Percentiles rank a stretch among this genome's conserved stretches.
These are phyloP conservation scores for Amphiura filiformis DNA, from an alignment of 35 echinoderm and acorn worm species.

Conservation along the genomic window DNA sequence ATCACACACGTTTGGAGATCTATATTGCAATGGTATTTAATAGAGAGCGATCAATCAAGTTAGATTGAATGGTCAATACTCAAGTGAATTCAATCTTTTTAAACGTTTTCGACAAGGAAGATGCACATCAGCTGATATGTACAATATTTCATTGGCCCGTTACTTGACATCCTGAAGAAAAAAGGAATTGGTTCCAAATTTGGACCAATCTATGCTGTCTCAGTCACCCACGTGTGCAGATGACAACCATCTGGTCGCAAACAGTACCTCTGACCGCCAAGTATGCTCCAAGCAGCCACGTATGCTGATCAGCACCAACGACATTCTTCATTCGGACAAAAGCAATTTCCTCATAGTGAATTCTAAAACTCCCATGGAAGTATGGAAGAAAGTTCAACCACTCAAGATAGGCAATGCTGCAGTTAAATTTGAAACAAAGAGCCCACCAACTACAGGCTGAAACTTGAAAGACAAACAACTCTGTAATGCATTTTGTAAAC, in stretches of 20 bases:
- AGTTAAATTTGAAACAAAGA: neutral
- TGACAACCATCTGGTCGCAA: neutral
- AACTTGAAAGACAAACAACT: neutral
- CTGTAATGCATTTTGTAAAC: too few species aligned
- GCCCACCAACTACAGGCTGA: neutral
- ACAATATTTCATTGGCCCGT: neutral
- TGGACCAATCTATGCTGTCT: neutral
- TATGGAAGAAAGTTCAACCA: neutral
- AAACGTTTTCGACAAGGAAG: neutral
- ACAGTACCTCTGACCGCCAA: neutral
- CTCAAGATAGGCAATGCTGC: neutral
- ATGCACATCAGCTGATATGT: conserved; percentile 6
- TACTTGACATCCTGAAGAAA: neutral
- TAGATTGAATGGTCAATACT: neutral
- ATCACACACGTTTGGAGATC: neutral
- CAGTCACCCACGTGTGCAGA: neutral
- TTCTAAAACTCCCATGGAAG: neutral
- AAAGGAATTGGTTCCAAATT: neutral
- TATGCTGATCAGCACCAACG: neutral
- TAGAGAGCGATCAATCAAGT: neutral
- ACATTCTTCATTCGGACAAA: neutral
- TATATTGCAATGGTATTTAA: neutral
- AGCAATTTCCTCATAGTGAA: neutral
- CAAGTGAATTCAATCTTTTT: neutral
- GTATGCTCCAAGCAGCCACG: neutral